Conservation (phyloP, 1,140 invertebrate genomes). For the Anastrepha ludens region DNA sequence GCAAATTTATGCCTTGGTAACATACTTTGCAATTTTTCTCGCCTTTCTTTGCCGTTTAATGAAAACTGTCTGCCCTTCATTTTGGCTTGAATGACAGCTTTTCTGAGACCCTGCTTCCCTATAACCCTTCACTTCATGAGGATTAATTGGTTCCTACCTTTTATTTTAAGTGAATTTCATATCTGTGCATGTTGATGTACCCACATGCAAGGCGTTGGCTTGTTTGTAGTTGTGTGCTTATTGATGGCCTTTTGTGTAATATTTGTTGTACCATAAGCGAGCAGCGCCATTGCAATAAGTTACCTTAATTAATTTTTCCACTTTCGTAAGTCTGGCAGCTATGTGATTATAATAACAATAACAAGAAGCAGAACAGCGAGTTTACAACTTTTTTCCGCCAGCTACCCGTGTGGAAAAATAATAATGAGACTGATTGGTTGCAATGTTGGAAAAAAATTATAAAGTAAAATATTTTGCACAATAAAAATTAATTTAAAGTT, state of each 20-base stretch:
- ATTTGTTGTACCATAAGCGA: slow-evolving; percentile 2
- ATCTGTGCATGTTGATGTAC: no score
- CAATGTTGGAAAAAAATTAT: no score
- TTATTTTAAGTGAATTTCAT: no score
- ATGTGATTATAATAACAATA: no score
- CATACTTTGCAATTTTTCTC: slow-evolving; percentile 1
- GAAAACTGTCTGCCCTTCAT: neutral
- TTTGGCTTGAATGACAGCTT: neutral
- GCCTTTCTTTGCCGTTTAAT: neutral
- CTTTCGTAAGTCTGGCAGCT: neutral
- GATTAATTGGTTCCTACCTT: neutral
- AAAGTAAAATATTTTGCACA: no score
- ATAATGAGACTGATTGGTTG: no score
- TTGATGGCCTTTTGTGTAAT: no score
- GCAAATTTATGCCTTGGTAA: neutral
- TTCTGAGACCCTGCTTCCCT: neutral
- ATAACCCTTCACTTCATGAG: neutral
- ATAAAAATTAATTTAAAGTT: no score
- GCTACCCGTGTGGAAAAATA: no score
- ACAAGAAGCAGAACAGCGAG: neutral
- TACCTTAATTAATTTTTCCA: slow-evolving; percentile 38
- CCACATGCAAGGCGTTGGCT: no score
- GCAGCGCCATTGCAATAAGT: neutral
- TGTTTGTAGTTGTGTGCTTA: no score
- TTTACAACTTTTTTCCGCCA: neutral